Base-by-base conservation (phyloP, 2,888 invertebrate genomes). In the Rhamnusium bicolor region DNA sequence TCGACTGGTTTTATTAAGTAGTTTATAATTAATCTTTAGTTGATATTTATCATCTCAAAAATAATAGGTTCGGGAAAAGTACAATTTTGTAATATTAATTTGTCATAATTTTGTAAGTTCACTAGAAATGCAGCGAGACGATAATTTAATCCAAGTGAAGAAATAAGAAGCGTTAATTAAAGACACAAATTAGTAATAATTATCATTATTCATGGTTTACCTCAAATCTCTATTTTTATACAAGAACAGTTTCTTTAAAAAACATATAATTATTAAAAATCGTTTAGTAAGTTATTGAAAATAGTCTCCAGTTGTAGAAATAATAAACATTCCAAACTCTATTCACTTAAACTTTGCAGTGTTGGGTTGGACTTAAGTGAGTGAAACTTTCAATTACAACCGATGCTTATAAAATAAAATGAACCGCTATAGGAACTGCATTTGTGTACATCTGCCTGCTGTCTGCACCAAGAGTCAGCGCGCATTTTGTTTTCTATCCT, bases 161-260 rank as follows among this genome's bases (percentile, higher is more conserved):
- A 16, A 56, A 56, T 14, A n/a, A 56, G 56, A 56, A 56, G 56
- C 27, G 19, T 19, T 56, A 56, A 56, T 56, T 56, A 56, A 56
- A 56, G 10, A 29, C 0, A 29, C 56, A 56, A 56, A 56, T 56
- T 56, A 27, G 53, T 32, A 32, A 32, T 21, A 54, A 19, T 14
- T 53, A 16, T n/a, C 16, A 24, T 16, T 56, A 27, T 29, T 29
- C 16, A 16, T 56, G 56, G 56, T 56, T 56, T 29, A n/a, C 14
- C 10, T 29, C n/a, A n/a, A 1, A 14, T 29, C 16, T 29, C 29
- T 7, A 8, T 56, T 56, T 56, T 56, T 32, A 2, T 32, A 32
- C 32, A 8, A 32, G 29, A 56, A 56, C 24, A n/a, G 29, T 56
- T 56, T 29, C 27, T 56, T 56, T 29, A n/a, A 19, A 53, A 40